Evolutionary conservation across 2,113 vertebrate genomes (phyloP).

Genomic region (Porphyrio hochstetteri): DNA sequence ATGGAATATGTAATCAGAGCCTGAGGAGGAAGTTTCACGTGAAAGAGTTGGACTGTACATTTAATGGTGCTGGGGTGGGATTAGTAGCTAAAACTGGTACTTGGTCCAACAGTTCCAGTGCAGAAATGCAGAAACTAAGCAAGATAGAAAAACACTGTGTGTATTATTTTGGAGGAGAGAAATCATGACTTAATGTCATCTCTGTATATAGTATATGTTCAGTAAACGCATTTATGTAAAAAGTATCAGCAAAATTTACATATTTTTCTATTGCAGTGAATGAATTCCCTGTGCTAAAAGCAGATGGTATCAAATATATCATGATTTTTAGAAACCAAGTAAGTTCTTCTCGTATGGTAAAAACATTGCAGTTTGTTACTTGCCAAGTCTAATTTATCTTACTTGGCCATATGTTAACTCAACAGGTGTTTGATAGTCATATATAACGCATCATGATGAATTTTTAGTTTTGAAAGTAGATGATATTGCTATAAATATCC

Average conservation of each 20-base stretch:
- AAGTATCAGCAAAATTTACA: background rate
- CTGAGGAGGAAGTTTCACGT: background rate
- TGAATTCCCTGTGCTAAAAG: conserved; percentile 97
- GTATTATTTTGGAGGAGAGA: background rate
- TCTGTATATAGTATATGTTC: background rate
- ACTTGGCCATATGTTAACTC: conserved; percentile 1
- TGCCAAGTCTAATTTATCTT: background rate
- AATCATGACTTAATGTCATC: background rate
- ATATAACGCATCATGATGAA: background rate
- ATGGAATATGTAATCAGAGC: background rate
- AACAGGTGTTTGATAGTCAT: conserved; percentile 11
- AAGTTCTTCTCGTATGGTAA: conserved; percentile 43
- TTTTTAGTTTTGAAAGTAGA: conserved; percentile 10
- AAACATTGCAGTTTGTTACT: background rate
- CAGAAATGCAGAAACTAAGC: background rate
- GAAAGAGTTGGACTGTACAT: background rate
- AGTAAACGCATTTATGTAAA: background rate
- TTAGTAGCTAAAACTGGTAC: background rate
- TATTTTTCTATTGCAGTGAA: conserved; percentile 83
- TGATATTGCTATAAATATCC: background rate
- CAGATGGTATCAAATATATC: conserved; percentile 97
- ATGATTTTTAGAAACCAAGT: conserved; percentile 99
- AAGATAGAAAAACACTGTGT: background rate
- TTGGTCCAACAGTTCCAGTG: background rate
- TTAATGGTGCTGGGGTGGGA: background rate